A percentile compares a stretch with the other conserved stretches of the same genome.
These are phyloP conservation scores for Gadus macrocephalus DNA, from an alignment of 2,113 vertebrate species.

Conservation along the genomic window DNA sequence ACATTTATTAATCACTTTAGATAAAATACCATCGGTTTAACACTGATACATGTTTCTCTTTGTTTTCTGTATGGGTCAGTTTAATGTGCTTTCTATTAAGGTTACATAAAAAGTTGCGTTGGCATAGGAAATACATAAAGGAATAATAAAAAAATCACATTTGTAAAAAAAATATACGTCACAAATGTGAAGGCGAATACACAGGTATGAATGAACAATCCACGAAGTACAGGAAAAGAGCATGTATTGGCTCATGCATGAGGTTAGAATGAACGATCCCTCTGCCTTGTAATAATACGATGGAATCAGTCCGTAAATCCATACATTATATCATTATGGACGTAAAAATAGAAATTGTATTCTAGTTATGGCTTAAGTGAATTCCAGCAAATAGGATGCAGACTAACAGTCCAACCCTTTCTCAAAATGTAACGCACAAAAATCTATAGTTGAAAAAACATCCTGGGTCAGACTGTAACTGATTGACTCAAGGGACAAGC, in stretches of 20 bases:
- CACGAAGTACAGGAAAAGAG: conserved; percentile 59
- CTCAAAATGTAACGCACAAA: too few relatives aligned
- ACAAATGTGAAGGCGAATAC: conserved; percentile 64
- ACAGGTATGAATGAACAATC: conserved; percentile 44
- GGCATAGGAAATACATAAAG: conserved; percentile 53
- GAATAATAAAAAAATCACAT: conserved; percentile 55
- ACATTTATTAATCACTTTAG: conserved; percentile 63
- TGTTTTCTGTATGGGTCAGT: conserved; percentile 37
- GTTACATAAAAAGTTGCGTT: conserved; percentile 56
- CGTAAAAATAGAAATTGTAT: not conserved
- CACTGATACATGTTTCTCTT: conserved; percentile 59
- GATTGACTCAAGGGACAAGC: too few relatives aligned
- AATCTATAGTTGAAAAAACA: too few relatives aligned
- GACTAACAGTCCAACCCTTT: not conserved
- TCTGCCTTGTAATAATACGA: not conserved
- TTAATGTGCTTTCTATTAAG: conserved; percentile 56
- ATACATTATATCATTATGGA: not conserved
- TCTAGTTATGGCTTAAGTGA: not conserved
- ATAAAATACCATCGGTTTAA: conserved; percentile 29
- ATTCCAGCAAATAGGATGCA: not conserved
- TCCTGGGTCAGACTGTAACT: too few relatives aligned
- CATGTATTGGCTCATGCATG: conserved; percentile 58
- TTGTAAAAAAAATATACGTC: conserved; percentile 32
- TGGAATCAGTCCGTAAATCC: conserved; percentile 8
- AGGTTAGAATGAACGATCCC: conserved; percentile 54